Percentiles rank a stretch among this genome's conserved stretches.
These are phyloP conservation scores for Sebastes minor DNA, from an alignment of 2,797 vertebrate genomes.

Conservation along the genomic window DNA sequence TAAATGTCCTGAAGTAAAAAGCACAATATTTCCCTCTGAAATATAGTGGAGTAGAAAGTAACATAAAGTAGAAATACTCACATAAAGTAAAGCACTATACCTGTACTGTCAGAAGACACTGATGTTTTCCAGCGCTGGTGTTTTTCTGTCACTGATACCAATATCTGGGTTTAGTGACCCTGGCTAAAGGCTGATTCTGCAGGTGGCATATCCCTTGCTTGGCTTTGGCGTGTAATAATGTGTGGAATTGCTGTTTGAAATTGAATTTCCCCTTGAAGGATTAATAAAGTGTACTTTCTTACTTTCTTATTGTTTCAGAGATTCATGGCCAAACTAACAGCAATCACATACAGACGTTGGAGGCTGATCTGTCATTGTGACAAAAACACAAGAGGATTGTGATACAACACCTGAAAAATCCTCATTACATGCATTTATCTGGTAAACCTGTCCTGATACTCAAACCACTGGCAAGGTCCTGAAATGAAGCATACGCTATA, in stretches of 20 bases:
- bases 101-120: not conserved
- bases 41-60: too few relatives aligned
- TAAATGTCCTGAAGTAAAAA: too few relatives aligned
- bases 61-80: not conserved
- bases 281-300: not conserved
- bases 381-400: not conserved
- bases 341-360: not conserved
- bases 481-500: not conserved
- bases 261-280: not conserved
- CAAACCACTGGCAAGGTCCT: not conserved
- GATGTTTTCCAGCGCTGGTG: not conserved
- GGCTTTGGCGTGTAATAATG: not conserved
- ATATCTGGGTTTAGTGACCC: not conserved
- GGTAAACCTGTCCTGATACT: not conserved
- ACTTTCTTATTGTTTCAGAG: not conserved
- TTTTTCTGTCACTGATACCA: slow-evolving; percentile 6
- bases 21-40: too few relatives aligned
- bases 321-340: not conserved
- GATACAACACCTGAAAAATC: not conserved
- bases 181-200: not conserved
- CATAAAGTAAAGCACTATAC: not conserved
- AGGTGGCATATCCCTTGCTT: not conserved
- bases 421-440: not conserved
- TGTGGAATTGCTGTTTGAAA: not conserved
- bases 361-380: not conserved